Evolutionary conservation across 2,797 vertebrate genomes (phyloP).

Genomic region (Enteromius thamalakanensis): DNA sequence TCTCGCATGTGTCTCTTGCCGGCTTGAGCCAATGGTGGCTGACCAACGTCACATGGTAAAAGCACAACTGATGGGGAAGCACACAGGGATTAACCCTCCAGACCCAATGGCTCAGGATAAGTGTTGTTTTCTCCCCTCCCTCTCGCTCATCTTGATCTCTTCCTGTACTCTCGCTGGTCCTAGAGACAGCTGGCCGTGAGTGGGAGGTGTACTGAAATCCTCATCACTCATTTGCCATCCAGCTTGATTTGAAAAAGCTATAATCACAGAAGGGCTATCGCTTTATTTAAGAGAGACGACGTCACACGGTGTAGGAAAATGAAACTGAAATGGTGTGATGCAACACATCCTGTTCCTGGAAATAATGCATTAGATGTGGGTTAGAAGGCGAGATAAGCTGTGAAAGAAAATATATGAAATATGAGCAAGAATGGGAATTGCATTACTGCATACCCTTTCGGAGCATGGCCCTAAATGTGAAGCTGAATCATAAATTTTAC

Average conservation of each 20-base stretch:
- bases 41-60: slow-evolving; percentile 78
- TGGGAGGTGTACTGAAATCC: slow-evolving; percentile 77
- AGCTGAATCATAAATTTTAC: not conserved
- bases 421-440: not conserved
- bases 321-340: slow-evolving; percentile 11
- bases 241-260: slow-evolving; percentile 72
- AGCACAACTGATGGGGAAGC: slow-evolving; percentile 77
- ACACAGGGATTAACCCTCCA: slow-evolving; percentile 78
- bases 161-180: slow-evolving; percentile 59
- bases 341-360: not conserved
- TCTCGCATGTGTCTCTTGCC: slow-evolving; percentile 62
- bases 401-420: not conserved
- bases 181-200: slow-evolving; percentile 77
- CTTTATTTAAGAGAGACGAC: slow-evolving; percentile 33
- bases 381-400: not conserved
- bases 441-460: not conserved
- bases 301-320: not conserved
- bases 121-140: slow-evolving; percentile 66
- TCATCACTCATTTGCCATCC: slow-evolving; percentile 73
- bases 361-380: slow-evolving; percentile 16
- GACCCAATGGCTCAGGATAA: slow-evolving; percentile 78
- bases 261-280: slow-evolving; percentile 58
- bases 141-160: slow-evolving; percentile 47
- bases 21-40: slow-evolving; percentile 68
- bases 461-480: not conserved